These are phyloP conservation scores for Herpetotheres cachinnans DNA, from an alignment of 2,113 vertebrate species.

Conservation along the genomic window DNA sequence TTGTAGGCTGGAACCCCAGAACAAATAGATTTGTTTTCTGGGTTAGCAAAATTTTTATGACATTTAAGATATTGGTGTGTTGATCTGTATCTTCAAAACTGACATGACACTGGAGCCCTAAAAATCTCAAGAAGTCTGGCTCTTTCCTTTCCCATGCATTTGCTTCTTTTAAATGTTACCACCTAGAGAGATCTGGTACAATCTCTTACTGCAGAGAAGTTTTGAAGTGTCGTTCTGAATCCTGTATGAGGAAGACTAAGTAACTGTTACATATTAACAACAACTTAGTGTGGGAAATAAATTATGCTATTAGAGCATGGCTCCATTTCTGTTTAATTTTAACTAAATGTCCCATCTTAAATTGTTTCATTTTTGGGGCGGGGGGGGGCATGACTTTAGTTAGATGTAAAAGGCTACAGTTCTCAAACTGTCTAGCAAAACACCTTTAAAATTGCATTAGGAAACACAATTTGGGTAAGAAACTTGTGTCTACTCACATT, in stretches of 20 bases:
- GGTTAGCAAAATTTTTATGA: background rate
- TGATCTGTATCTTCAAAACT: background rate
- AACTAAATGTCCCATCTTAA: background rate
- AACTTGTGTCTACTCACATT: background rate
- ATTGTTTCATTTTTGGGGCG: background rate
- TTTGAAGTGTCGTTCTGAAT: background rate
- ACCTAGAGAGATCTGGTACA: background rate
- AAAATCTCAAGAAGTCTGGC: background rate
- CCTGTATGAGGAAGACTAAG: background rate
- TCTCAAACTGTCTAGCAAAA: background rate
- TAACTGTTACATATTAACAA: background rate
- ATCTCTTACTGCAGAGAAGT: background rate
- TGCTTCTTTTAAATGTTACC: background rate
- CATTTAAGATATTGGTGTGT: background rate
- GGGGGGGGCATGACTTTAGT: background rate
- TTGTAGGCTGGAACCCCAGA: background rate
- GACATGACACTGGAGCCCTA: background rate
- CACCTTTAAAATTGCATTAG: background rate
- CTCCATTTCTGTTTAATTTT: background rate
- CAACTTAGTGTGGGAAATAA: background rate
- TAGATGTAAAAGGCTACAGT: background rate
- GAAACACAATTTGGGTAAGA: background rate
- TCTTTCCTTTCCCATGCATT: background rate
- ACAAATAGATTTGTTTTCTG: background rate
- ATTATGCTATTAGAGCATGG: background rate